Evolutionary conservation across 2,888 invertebrate species (phyloP).

Genomic region (Lathronympha strigana): DNA sequence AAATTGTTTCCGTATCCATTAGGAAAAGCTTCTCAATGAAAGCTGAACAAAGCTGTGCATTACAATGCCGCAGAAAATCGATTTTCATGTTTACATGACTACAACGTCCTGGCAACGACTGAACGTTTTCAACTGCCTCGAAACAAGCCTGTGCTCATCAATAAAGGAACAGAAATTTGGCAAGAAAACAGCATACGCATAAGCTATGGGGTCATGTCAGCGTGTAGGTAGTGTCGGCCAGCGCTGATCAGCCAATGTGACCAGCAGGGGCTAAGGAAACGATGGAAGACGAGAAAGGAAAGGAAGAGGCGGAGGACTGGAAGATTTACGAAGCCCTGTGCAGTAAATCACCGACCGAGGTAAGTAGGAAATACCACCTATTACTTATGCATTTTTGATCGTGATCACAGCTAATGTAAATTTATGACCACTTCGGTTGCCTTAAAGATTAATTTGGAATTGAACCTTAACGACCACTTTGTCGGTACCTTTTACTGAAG

Average conservation of each 20-base stretch:
- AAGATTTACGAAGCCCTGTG: constrained; percentile 88
- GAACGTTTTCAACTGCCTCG: constrained; percentile 15
- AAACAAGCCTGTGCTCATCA: constrained; percentile 15
- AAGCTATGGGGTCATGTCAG: no score
- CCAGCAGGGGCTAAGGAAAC: constrained; percentile 18
- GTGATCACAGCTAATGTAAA: no score
- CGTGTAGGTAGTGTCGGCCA: no score
- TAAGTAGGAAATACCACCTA: constrained; percentile 54
- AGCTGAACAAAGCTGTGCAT: constrained; percentile 15
- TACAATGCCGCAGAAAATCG: constrained; percentile 49
- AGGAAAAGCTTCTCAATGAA: constrained; percentile 3
- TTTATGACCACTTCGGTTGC: no score
- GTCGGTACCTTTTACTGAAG: no score
- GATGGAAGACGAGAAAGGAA: constrained; percentile 75
- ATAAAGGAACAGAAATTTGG: no score
- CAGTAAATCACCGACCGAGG: constrained; percentile 83
- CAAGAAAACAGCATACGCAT: no score
- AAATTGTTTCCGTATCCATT: constrained; percentile 3
- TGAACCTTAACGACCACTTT: no score
- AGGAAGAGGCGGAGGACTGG: constrained; percentile 87
- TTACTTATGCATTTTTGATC: neutral
- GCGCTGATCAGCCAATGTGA: no score
- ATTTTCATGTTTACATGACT: constrained; percentile 60
- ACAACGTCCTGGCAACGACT: constrained; percentile 57
- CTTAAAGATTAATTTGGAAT: no score